Conservation (phyloP, 2,797 vertebrate genomes). For the Sebastes variabilis region DNA sequence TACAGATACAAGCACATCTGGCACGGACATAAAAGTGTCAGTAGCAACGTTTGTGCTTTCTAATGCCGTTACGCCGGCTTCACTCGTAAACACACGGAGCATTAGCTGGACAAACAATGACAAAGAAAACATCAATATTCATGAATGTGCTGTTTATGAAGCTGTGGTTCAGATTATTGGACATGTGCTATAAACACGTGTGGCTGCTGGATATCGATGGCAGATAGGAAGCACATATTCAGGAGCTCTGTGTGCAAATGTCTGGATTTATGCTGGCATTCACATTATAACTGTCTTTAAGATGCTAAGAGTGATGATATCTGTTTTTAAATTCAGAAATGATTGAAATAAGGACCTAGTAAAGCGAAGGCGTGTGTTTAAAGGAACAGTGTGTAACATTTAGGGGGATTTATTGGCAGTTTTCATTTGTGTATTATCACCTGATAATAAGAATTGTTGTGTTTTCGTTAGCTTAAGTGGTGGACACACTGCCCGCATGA, state of each 20-base stretch:
- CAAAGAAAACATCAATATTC: slow-evolving; percentile 31
- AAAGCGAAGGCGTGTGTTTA: too few relatives aligned
- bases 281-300: background rate
- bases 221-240: background rate
- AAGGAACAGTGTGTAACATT: too few relatives aligned
- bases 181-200: background rate
- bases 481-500: too few relatives aligned
- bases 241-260: background rate
- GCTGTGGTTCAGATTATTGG: background rate
- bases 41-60: slow-evolving; percentile 19
- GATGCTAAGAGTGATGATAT: background rate
- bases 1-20: slow-evolving; percentile 34
- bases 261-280: background rate
- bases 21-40: slow-evolving; percentile 46
- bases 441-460: too few relatives aligned
- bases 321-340: too few relatives aligned
- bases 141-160: background rate
- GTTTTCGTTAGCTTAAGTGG: too few relatives aligned
- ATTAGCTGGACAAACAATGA: slow-evolving; percentile 12
- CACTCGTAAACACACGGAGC: slow-evolving; percentile 27
- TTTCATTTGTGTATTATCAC: too few relatives aligned
- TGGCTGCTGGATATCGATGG: background rate
- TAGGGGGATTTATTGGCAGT: too few relatives aligned
- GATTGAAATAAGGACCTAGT: background rate
- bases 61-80: slow-evolving; percentile 10